Conservation (phyloP, 1,140 invertebrate genomes). For the Steinernema feltiae region DNA sequence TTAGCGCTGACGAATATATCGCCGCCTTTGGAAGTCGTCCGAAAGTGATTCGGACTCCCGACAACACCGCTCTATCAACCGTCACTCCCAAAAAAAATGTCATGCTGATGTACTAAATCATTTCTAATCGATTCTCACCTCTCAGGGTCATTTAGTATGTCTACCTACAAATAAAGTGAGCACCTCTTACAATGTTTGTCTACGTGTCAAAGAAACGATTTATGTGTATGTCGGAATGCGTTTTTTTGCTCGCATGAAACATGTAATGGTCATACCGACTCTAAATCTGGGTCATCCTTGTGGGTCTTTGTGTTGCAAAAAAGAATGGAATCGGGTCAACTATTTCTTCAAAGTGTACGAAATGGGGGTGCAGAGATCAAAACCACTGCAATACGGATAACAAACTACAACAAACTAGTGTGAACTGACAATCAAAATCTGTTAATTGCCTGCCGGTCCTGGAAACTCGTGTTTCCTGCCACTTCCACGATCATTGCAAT, state of each 20-base stretch:
- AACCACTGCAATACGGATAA: background rate
- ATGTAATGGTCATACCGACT: background rate
- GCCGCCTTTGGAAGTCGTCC: constrained; percentile 40
- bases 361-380: too few relatives aligned
- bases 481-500: background rate
- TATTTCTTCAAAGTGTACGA: too few relatives aligned
- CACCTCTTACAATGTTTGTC: background rate
- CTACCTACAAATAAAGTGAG: background rate
- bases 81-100: background rate
- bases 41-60: constrained; percentile 43
- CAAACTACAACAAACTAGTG: background rate
- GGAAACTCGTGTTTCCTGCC: background rate
- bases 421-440: too few relatives aligned
- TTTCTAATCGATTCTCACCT: background rate
- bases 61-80: background rate
- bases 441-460: background rate
- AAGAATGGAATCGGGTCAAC: background rate
- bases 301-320: constrained; percentile 1
- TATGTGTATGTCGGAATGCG: background rate
- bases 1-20: constrained; percentile 36
- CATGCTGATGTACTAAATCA: background rate
- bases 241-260: background rate
- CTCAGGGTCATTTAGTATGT: background rate
- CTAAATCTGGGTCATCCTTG: background rate
- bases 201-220: too few relatives aligned